Percentiles rank a stretch among this genome's conserved stretches.
Conservation (phyloP, 2,888 invertebrate genomes). For the Carterocephalus palaemon region DNA sequence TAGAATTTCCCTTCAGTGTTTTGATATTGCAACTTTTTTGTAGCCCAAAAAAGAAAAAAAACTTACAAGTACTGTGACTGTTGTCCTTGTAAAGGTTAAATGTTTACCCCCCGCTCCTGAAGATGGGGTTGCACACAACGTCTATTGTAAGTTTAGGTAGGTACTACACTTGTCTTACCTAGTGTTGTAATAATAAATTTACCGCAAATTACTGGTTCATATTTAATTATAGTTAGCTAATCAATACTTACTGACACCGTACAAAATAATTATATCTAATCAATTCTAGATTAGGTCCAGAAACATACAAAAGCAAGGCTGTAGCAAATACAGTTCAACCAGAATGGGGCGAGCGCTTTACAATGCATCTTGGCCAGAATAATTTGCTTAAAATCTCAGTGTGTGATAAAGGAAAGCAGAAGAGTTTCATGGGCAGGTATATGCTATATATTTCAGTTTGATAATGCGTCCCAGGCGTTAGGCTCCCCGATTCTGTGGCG, state of each 20-base stretch:
- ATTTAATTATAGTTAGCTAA: conserved; percentile 6
- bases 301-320: conserved; percentile 54
- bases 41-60: conserved; percentile 10
- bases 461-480: no score
- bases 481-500: no score
- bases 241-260: conserved; percentile 4
- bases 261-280: no score
- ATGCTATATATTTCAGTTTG: conserved; percentile 2
- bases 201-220: no score
- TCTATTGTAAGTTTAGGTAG: conserved; percentile 63
- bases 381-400: conserved; percentile 49
- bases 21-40: no score
- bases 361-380: conserved; percentile 50
- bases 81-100: conserved; percentile 62
- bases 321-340: conserved; percentile 48
- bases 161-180: conserved; percentile 16
- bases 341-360: conserved; percentile 61
- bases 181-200: no score
- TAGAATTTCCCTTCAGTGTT: no score
- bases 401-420: conserved; percentile 63
- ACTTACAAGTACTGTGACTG: conserved; percentile 37
- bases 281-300: conserved; percentile 49
- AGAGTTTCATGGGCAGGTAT: conserved; percentile 68
- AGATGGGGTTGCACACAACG: conserved; percentile 49
- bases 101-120: conserved; percentile 52